Conservation (phyloP, 2,113 vertebrate species). For the Plotosus lineatus region DNA sequence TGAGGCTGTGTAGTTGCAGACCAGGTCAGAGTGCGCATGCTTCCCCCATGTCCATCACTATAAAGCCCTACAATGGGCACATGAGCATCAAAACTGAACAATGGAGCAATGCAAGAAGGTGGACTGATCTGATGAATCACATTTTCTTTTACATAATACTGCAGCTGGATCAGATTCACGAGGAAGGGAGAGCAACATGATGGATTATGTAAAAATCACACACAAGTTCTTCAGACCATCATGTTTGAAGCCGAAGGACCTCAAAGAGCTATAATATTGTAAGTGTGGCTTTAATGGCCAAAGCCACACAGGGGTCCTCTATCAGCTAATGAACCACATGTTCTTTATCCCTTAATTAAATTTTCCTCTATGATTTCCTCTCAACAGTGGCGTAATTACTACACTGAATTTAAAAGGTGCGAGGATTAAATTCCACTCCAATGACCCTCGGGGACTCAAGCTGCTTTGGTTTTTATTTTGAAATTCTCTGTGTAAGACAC, state of each 20-base stretch:
- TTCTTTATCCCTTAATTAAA: constrained; percentile 19
- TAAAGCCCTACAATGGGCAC: too few species aligned
- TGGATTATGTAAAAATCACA: too few species aligned
- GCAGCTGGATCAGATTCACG: too few species aligned
- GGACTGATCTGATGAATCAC: too few species aligned
- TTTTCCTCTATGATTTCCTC: background rate
- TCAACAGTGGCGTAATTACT: constrained; percentile 7
- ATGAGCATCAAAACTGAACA: too few species aligned
- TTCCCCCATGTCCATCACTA: too few species aligned
- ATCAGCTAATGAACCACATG: constrained; percentile 1
- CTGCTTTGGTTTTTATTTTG: background rate
- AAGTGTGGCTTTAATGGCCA: background rate
- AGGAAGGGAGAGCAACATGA: too few species aligned
- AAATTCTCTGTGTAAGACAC: background rate
- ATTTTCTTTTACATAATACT: too few species aligned
- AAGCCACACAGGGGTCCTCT: background rate
- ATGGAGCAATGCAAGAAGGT: too few species aligned
- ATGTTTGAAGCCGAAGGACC: background rate
- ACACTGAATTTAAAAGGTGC: background rate
- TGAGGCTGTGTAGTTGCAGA: too few species aligned
- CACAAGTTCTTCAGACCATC: background rate
- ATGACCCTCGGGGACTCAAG: background rate
- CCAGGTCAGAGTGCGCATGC: too few species aligned
- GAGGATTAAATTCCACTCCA: background rate
- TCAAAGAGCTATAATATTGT: background rate